These are phyloP conservation scores for Cremastinae sp. DNA, from an alignment of 2,888 invertebrate genomes.

Conservation along the genomic window DNA sequence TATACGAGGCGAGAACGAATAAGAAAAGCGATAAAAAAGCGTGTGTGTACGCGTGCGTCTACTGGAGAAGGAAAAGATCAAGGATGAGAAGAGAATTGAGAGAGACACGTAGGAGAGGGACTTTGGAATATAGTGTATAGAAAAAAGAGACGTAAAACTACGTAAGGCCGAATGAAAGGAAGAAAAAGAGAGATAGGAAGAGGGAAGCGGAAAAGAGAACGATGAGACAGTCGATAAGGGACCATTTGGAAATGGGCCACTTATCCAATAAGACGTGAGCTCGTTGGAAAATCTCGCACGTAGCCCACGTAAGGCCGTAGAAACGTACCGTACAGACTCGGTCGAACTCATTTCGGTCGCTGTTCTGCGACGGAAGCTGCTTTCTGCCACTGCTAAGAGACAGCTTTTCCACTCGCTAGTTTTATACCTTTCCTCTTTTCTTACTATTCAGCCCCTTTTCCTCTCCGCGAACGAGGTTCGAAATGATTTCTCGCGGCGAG, in stretches of 20 bases:
- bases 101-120: slow-evolving; percentile 37
- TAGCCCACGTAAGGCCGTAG: slow-evolving; percentile 58
- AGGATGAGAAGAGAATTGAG: slow-evolving; percentile 49
- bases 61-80: slow-evolving; percentile 51
- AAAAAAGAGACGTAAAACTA: slow-evolving; percentile 21
- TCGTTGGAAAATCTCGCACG: slow-evolving; percentile 65
- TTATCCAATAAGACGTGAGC: slow-evolving; percentile 67
- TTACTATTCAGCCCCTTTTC: slow-evolving; percentile 25
- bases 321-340: slow-evolving; percentile 54
- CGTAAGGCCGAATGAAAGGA: slow-evolving; percentile 50
- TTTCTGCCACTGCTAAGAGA: slow-evolving; percentile 49
- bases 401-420: slow-evolving; percentile 50
- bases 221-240: slow-evolving; percentile 63
- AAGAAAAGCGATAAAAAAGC: slow-evolving; percentile 21
- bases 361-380: slow-evolving; percentile 52
- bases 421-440: slow-evolving; percentile 42
- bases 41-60: not conserved
- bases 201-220: slow-evolving; percentile 56
- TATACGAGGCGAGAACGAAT: slow-evolving; percentile 25
- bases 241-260: slow-evolving; percentile 66
- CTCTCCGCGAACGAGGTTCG: slow-evolving; percentile 13
- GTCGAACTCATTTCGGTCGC: slow-evolving; percentile 60
- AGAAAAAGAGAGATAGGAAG: slow-evolving; percentile 55
- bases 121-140: slow-evolving; percentile 31
- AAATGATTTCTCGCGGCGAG: not conserved